Evolutionary conservation across 2,113 vertebrate genomes (phyloP).

Genomic region (Oceanodroma tethys): DNA sequence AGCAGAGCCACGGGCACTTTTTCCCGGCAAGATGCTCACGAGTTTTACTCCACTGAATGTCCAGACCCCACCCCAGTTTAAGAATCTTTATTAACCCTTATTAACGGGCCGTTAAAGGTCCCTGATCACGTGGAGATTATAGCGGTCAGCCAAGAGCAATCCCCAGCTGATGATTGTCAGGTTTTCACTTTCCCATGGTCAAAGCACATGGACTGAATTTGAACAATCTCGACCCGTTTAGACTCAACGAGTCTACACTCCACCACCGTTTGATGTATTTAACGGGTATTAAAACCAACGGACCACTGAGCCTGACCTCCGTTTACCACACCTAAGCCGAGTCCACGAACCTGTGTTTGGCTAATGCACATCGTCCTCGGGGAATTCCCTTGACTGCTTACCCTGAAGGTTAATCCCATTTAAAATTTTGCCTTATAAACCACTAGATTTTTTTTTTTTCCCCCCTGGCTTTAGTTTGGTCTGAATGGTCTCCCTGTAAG

Average conservation of each 20-base stretch:
- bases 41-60: neutral
- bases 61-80: neutral
- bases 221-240: neutral
- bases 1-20: rapidly evolving
- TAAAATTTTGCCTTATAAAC: neutral
- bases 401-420: neutral
- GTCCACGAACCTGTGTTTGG: neutral
- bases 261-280: rapidly evolving
- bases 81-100: neutral
- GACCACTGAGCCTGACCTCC: neutral
- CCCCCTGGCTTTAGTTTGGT: neutral
- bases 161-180: rapidly evolving
- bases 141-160: neutral
- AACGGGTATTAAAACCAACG: neutral
- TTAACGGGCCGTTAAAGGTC: neutral
- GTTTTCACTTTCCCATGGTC: neutral
- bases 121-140: rapidly evolving
- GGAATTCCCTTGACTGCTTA: neutral
- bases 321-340: neutral
- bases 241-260: rapidly evolving
- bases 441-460: neutral
- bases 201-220: rapidly evolving
- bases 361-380: neutral
- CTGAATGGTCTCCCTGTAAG: neutral
- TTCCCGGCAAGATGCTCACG: neutral